Conservation (phyloP, 2,797 vertebrate genomes). For the Brachyrhaphis roseni region DNA sequence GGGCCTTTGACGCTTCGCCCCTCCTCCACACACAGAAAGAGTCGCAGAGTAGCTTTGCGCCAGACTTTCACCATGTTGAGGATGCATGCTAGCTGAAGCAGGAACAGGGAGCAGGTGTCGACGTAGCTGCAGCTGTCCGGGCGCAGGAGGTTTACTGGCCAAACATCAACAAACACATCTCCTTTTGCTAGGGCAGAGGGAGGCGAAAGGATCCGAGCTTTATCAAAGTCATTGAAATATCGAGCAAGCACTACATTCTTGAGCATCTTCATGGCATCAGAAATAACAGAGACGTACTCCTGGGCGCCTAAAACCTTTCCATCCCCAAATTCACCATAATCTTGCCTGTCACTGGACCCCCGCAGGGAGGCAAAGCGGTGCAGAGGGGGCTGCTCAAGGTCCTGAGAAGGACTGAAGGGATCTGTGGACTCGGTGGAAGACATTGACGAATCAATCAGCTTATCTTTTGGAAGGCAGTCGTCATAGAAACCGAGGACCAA, state of each 20-base stretch:
- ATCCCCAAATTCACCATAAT: slow-evolving; percentile 34
- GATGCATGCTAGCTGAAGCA: slow-evolving; percentile 91
- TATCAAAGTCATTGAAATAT: slow-evolving; percentile 85
- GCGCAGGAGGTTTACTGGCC: slow-evolving; percentile 89
- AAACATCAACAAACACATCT: slow-evolving; percentile 85
- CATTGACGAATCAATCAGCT: slow-evolving; percentile 68
- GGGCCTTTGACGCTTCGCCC: slow-evolving; percentile 83
- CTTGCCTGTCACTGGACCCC: slow-evolving; percentile 13
- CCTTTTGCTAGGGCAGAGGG: slow-evolving; percentile 33
- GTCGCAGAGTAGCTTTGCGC: slow-evolving; percentile 85
- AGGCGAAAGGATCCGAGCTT: slow-evolving; percentile 53
- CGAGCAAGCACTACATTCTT: slow-evolving; percentile 89
- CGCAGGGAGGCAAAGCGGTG: slow-evolving; percentile 78
- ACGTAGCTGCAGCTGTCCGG: slow-evolving; percentile 90
- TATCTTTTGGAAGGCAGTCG: slow-evolving; percentile 76
- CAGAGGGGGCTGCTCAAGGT: slow-evolving; percentile 46
- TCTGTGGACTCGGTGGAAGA: slow-evolving; percentile 44
- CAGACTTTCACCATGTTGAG: slow-evolving; percentile 90
- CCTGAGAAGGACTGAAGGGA: slow-evolving; percentile 9
- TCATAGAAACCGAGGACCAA: slow-evolving; percentile 91
- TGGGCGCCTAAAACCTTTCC: slow-evolving; percentile 78
- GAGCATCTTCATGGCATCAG: slow-evolving; percentile 91
- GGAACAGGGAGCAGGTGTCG: slow-evolving; percentile 91
- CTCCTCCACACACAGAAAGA: slow-evolving; percentile 90
- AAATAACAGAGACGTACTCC: slow-evolving; percentile 89